A percentile compares a stretch with the other conserved stretches of the same genome.
Conservation (phyloP, 2,113 vertebrate genomes). For the Chaetops frenatus region DNA sequence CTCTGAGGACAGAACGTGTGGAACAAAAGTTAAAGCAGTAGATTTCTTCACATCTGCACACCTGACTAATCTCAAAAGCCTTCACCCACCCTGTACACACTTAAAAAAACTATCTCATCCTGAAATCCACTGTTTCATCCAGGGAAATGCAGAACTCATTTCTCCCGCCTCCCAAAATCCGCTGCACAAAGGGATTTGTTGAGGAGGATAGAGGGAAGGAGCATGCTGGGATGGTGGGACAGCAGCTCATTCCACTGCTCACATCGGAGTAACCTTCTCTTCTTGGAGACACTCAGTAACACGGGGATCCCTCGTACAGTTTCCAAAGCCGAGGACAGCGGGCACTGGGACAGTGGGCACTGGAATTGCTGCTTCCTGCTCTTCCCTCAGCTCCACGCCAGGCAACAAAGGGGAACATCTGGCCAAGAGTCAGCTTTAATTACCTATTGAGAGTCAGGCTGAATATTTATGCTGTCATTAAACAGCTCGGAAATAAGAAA, state of each 20-base stretch:
- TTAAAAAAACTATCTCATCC: neutral
- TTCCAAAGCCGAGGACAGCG: neutral
- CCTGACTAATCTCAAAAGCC: neutral
- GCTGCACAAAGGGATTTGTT: neutral
- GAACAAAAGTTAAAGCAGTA: neutral
- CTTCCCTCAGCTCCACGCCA: neutral
- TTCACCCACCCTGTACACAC: neutral
- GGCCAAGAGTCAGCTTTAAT: constrained; percentile 37
- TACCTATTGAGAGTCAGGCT: constrained; percentile 24
- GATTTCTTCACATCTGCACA: neutral
- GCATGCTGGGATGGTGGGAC: accelerated
- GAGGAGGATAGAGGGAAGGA: neutral
- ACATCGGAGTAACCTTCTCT: accelerated
- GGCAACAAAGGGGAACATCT: constrained; percentile 50
- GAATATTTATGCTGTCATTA: constrained; percentile 35
- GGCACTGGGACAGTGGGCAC: neutral
- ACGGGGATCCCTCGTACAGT: accelerated
- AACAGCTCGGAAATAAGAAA: constrained; percentile 36
- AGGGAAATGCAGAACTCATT: neutral
- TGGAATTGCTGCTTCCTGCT: neutral
- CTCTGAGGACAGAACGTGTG: neutral
- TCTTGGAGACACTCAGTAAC: neutral
- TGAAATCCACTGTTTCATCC: neutral
- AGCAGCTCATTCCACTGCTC: neutral
- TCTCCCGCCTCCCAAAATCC: neutral